These are phyloP conservation scores for Dione vanillae DNA, from an alignment of 2,888 invertebrate genomes.

Conservation along the genomic window DNA sequence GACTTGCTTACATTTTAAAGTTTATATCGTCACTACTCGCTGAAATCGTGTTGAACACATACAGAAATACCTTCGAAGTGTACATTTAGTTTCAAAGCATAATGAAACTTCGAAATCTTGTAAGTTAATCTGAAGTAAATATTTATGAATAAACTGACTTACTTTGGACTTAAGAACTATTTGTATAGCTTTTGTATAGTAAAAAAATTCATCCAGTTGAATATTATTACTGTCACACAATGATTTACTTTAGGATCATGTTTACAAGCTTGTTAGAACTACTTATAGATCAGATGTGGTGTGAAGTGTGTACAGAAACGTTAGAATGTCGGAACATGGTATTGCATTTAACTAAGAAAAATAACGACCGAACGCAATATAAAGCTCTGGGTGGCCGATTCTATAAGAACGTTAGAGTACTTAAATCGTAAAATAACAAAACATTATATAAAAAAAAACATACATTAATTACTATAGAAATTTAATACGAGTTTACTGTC, in stretches of 20 bases:
- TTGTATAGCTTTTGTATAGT: too few relatives aligned
- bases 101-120: not conserved
- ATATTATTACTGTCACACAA: not conserved
- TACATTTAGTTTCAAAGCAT: slow-evolving; percentile 6
- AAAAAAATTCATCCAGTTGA: not conserved
- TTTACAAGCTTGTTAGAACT: not conserved
- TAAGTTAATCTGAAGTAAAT: not conserved
- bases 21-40: not conserved
- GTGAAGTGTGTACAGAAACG: not conserved
- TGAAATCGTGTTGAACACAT: not conserved
- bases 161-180: not conserved
- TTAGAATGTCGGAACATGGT: not conserved
- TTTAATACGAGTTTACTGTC: too few relatives aligned
- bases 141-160: not conserved
- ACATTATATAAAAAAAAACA: too few relatives aligned
- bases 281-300: not conserved
- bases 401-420: not conserved
- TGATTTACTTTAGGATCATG: not conserved
- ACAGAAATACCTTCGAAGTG: not conserved
- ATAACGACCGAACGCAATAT: slow-evolving; percentile 5
- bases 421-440: not conserved
- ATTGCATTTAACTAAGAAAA: slow-evolving; percentile 9
- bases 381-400: slow-evolving; percentile 9
- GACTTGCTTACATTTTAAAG: not conserved
- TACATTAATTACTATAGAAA: too few relatives aligned